A percentile compares a stretch with the other conserved stretches of the same genome.
Conservation (phyloP, 35 echinoderm and acorn worm genomes). For the Holothuria glaberrima region DNA sequence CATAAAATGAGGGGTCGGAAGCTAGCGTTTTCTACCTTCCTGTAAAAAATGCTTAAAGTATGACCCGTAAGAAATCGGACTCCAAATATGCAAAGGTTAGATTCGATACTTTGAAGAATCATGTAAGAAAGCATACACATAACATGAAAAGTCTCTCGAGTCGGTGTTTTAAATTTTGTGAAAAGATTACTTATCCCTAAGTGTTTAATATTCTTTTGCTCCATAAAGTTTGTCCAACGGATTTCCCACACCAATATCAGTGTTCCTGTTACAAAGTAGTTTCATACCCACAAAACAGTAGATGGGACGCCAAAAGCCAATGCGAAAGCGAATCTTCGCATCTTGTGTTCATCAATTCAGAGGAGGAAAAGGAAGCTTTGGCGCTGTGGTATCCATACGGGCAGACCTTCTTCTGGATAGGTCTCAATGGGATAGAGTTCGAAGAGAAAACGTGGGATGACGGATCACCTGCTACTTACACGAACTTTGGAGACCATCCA, state of each 20-base stretch:
- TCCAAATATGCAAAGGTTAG: no score
- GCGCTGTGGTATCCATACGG: neutral
- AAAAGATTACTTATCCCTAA: no score
- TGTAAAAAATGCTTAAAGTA: no score
- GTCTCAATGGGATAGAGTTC: neutral
- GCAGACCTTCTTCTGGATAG: neutral
- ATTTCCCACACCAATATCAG: neutral
- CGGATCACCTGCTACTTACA: neutral
- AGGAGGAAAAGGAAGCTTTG: constrained; percentile 3
- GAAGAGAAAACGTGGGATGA: neutral
- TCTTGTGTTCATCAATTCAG: neutral
- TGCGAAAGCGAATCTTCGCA: neutral
- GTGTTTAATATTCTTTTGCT: neutral
- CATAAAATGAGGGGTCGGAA: no score
- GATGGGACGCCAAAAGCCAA: neutral
- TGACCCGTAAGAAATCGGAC: no score
- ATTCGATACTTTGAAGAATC: no score
- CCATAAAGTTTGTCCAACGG: neutral
- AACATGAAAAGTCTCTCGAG: no score
- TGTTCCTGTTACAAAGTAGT: constrained; percentile 20
- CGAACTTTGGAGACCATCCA: neutral
- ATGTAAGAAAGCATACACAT: no score
- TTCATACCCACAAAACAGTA: neutral
- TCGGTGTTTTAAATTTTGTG: no score
- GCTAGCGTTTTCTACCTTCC: no score